Conservation (phyloP, 2,888 invertebrate species). For the Oscheius sp. region DNA sequence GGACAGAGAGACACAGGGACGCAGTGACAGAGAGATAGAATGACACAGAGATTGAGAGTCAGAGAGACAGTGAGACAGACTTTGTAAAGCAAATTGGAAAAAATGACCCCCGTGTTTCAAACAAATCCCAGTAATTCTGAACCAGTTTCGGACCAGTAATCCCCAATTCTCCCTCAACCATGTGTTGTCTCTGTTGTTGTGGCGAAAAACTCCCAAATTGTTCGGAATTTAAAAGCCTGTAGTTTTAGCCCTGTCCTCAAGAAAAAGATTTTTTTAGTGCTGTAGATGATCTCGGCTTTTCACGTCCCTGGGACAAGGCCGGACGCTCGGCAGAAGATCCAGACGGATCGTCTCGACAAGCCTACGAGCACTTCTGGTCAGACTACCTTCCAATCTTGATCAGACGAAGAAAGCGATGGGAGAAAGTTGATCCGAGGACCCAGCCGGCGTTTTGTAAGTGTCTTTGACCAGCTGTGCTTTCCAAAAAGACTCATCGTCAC, state of each 20-base stretch:
- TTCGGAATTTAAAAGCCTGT: not conserved
- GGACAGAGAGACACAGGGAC: too few relatives aligned
- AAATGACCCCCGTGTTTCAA: too few relatives aligned
- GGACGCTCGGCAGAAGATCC: constrained; percentile 33
- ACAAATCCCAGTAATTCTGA: too few relatives aligned
- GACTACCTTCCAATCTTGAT: constrained; percentile 49
- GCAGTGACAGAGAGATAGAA: too few relatives aligned
- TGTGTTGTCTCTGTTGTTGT: too few relatives aligned
- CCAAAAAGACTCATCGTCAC: too few relatives aligned
- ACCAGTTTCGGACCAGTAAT: too few relatives aligned
- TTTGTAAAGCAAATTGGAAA: too few relatives aligned
- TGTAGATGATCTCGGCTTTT: constrained; percentile 58
- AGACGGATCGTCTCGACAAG: constrained; percentile 18
- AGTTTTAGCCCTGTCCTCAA: not conserved
- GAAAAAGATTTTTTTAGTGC: constrained; percentile 41
- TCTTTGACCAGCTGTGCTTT: not conserved
- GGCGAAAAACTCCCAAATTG: too few relatives aligned
- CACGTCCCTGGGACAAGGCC: constrained; percentile 49
- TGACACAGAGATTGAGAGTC: too few relatives aligned
- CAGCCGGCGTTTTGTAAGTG: constrained; percentile 45
- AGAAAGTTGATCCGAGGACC: constrained; percentile 51
- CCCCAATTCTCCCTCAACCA: too few relatives aligned
- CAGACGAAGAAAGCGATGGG: constrained; percentile 54
- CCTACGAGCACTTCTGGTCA: constrained; percentile 52
- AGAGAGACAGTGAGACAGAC: too few relatives aligned